phyloP scores from a whole-genome alignment of 2,113 vertebrate species.

The Notothenia coriiceps region DNA sequence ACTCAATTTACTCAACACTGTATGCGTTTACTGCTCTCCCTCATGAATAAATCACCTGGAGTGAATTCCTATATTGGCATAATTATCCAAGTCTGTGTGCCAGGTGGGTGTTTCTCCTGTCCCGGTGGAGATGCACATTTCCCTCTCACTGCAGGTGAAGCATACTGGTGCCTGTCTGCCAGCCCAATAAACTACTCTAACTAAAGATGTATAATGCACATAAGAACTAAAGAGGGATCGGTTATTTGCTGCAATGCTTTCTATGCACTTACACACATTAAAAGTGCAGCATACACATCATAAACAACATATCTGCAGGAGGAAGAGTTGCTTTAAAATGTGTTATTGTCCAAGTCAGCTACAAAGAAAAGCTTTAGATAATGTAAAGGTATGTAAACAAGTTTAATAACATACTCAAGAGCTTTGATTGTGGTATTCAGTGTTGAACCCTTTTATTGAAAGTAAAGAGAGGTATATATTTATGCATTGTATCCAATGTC shows the following conservation, averaged over 20 bases:
- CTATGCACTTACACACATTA: neutral
- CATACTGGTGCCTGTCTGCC: slow-evolving; percentile 15
- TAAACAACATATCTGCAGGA: neutral
- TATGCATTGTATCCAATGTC: neutral
- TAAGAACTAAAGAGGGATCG: neutral
- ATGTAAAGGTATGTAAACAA: neutral
- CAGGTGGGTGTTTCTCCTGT: neutral
- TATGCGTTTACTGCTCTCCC: neutral
- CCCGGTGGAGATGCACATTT: slow-evolving; percentile 6
- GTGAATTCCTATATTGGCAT: neutral
- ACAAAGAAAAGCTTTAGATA: neutral
- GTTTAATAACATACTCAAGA: neutral
- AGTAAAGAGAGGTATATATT: slow-evolving; percentile 11
- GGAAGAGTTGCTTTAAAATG: neutral
- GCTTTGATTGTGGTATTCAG: neutral
- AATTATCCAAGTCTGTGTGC: neutral
- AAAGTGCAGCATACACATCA: neutral
- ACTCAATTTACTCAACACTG: neutral
- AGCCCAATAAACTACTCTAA: neutral
- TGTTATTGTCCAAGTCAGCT: neutral
- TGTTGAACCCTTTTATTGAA: slow-evolving; percentile 40
- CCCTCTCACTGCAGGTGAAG: neutral
- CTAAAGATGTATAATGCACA: slow-evolving; percentile 20
- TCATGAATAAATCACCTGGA: neutral
- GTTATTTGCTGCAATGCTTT: slow-evolving; percentile 2